Conservation (phyloP, 2,888 invertebrate genomes). For the Lydus trimaculatus region DNA sequence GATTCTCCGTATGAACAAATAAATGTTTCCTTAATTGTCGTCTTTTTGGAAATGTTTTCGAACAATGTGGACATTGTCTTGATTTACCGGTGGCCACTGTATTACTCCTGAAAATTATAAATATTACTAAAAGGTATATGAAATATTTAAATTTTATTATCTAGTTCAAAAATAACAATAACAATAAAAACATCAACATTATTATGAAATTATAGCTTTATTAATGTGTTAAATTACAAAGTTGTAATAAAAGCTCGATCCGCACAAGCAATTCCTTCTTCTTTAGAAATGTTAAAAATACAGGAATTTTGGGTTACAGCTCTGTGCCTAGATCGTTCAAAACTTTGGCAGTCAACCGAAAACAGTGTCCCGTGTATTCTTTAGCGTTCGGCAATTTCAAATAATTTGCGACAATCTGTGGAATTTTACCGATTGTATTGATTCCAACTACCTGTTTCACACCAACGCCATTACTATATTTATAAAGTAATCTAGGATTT, state of each 20-base stretch:
- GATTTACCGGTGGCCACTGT: no score
- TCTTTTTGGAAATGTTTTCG: background rate
- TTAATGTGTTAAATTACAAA: background rate
- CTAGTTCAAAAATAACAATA: background rate
- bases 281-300: no score
- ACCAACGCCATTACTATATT: constrained; percentile 24
- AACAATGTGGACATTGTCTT: background rate
- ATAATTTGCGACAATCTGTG: constrained; percentile 19
- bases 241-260: no score
- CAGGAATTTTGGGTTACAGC: no score
- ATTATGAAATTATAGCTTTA: background rate
- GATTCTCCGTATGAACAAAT: background rate
- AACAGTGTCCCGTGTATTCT: constrained; percentile 27
- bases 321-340: background rate
- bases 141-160: background rate
- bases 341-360: background rate
- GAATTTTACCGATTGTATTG: constrained; percentile 24
- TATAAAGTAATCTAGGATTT: constrained; percentile 20
- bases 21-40: background rate
- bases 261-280: no score
- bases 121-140: background rate
- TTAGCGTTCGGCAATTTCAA: constrained; percentile 22
- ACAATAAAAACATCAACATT: background rate
- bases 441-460: constrained; percentile 17
- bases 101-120: background rate